A percentile compares a stretch with the other conserved stretches of the same genome.
phyloP scores from a whole-genome alignment of 2,797 vertebrate species.

The Chelmon rostratus region DNA sequence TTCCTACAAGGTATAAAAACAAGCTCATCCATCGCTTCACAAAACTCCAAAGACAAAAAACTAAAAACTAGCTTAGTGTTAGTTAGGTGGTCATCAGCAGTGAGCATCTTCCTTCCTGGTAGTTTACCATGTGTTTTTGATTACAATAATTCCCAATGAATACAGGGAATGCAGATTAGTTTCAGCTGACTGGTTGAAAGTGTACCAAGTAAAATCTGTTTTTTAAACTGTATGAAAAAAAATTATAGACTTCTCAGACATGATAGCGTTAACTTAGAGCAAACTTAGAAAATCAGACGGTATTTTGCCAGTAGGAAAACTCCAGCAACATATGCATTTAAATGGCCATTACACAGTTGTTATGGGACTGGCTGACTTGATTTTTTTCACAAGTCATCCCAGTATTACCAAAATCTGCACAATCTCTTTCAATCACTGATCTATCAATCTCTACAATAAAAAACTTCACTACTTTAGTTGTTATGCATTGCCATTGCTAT shows the following conservation, averaged over 20 bases:
- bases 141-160: neutral
- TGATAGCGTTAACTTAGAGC: neutral
- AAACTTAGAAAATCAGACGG: neutral
- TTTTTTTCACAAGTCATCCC: neutral
- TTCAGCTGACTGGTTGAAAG: neutral
- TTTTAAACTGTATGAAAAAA: neutral
- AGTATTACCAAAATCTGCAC: neutral
- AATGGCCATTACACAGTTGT: neutral
- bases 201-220: neutral
- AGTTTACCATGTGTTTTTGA: neutral
- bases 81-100: neutral
- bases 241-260: neutral
- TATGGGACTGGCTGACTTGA: neutral
- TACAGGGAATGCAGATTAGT: neutral
- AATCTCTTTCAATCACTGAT: neutral
- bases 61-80: neutral
- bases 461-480: neutral
- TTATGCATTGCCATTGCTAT: neutral
- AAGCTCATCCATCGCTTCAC: conserved; percentile 21
- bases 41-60: conserved; percentile 1
- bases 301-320: neutral
- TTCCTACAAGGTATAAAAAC: conserved; percentile 78
- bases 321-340: neutral
- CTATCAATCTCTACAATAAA: neutral
- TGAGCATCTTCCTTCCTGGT: neutral